phyloP scores from a whole-genome alignment of 2,888 invertebrate genomes.

The Anorthoa munda region DNA sequence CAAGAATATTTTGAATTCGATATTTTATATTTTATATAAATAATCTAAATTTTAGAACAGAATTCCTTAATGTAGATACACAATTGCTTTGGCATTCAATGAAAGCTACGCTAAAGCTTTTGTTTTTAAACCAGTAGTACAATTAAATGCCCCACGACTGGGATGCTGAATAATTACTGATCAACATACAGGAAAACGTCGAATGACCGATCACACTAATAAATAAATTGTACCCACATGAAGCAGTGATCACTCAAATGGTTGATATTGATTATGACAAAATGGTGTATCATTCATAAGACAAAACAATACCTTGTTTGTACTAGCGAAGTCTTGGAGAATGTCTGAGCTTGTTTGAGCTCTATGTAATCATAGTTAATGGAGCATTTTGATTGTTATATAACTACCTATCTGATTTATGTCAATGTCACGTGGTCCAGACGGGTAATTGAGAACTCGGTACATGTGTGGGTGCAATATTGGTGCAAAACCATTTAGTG shows the following conservation, averaged over 20 bases:
- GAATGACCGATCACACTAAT: constrained; percentile 1
- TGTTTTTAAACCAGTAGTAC: neutral
- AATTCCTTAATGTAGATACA: neutral
- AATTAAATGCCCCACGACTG: neutral
- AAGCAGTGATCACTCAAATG: constrained; percentile 25
- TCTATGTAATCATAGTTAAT: constrained; percentile 49
- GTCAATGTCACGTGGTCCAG: constrained; percentile 59
- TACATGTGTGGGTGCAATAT: constrained; percentile 44
- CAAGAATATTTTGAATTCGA: constrained; percentile 7
- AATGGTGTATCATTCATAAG: constrained; percentile 45
- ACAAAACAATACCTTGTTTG: constrained; percentile 57
- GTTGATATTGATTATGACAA: constrained; percentile 50
- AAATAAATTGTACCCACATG: constrained; percentile 14
- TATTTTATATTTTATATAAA: neutral
- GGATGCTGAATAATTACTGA: neutral
- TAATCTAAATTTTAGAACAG: neutral
- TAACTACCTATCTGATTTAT: constrained; percentile 66
- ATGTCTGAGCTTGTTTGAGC: constrained; percentile 45
- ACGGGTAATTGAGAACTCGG: constrained; percentile 58
- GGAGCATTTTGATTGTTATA: constrained; percentile 62
- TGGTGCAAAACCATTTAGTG: constrained; percentile 34
- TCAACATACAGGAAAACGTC: constrained; percentile 16
- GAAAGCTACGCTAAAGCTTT: neutral
- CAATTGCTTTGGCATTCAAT: neutral
- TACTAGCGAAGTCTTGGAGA: constrained; percentile 37